These are phyloP conservation scores for Osmoderma eremita DNA, from an alignment of 2,888 invertebrate species.

Conservation along the genomic window DNA sequence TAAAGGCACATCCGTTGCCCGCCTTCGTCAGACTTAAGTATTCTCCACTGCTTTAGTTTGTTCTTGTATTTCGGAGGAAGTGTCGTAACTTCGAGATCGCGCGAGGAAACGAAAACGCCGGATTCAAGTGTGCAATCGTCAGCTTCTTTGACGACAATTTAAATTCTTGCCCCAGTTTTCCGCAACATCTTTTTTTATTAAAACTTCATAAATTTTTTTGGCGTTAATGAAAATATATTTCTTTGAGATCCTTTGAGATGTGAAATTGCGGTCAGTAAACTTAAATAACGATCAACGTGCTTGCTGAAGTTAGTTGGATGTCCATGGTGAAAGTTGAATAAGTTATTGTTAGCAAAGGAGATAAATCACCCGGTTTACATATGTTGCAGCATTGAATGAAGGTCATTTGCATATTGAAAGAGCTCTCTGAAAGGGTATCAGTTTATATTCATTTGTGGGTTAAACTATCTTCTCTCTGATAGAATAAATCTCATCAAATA, in stretches of 20 bases:
- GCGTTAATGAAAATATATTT: conserved; percentile 24
- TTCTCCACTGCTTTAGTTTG: not conserved
- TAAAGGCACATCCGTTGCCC: conserved; percentile 25
- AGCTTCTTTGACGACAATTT: conserved; percentile 26
- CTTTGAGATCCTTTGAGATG: not conserved
- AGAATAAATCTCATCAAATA: too few relatives aligned
- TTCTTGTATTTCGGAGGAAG: not conserved
- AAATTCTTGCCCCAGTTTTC: conserved; percentile 17
- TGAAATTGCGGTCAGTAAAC: not conserved
- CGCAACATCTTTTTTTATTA: conserved; percentile 17
- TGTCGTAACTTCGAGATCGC: conserved; percentile 8
- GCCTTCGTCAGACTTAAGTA: not conserved
- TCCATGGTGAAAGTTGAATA: too few relatives aligned
- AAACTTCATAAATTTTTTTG: not conserved
- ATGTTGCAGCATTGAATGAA: too few relatives aligned
- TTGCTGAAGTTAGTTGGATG: not conserved
- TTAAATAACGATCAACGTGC: not conserved
- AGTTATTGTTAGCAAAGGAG: too few relatives aligned
- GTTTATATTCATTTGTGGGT: too few relatives aligned
- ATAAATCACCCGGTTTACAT: too few relatives aligned
- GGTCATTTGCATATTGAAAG: too few relatives aligned
- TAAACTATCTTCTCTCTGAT: too few relatives aligned
- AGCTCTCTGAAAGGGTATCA: too few relatives aligned
- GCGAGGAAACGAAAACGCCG: not conserved
- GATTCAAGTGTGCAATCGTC: conserved; percentile 7